A percentile compares a stretch with the other conserved stretches of the same genome.
Conservation (phyloP, 2,888 invertebrate species). For the Willowsia nigromaculata region DNA sequence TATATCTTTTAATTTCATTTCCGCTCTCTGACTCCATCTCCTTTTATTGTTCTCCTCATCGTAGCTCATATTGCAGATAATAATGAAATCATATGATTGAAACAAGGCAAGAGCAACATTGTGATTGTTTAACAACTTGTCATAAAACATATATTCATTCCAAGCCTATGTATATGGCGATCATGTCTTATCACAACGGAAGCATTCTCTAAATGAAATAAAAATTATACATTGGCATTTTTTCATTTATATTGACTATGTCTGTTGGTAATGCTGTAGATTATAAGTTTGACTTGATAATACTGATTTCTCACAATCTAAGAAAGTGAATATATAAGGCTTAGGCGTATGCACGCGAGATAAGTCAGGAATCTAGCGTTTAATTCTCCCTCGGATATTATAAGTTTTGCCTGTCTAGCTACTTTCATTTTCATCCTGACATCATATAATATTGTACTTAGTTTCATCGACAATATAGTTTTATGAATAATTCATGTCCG, state of each 20-base stretch:
- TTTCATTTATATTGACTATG: too few relatives aligned
- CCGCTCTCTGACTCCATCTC: slow-evolving; percentile 8
- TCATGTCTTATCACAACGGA: slow-evolving; percentile 11
- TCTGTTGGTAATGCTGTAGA: background rate
- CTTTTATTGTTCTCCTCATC: slow-evolving; percentile 16
- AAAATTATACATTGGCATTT: background rate
- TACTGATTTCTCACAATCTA: background rate
- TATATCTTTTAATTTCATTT: slow-evolving; percentile 9
- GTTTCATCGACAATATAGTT: too few relatives aligned
- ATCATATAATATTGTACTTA: too few relatives aligned
- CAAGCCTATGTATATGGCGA: background rate
- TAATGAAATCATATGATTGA: slow-evolving; percentile 34
- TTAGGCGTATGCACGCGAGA: too few relatives aligned
- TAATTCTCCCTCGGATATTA: too few relatives aligned
- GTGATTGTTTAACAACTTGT: slow-evolving; percentile 10
- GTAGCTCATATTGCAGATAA: background rate
- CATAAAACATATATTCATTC: background rate
- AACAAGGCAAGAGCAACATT: background rate
- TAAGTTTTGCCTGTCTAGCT: too few relatives aligned
- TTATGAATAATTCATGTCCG: too few relatives aligned
- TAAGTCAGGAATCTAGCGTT: too few relatives aligned
- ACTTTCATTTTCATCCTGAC: background rate
- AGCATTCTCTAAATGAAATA: background rate
- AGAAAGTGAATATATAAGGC: background rate
- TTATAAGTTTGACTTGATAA: background rate